Evolutionary conservation across 2,113 vertebrate genomes (phyloP).

Genomic region (Tragelaphus strepsiceros): DNA sequence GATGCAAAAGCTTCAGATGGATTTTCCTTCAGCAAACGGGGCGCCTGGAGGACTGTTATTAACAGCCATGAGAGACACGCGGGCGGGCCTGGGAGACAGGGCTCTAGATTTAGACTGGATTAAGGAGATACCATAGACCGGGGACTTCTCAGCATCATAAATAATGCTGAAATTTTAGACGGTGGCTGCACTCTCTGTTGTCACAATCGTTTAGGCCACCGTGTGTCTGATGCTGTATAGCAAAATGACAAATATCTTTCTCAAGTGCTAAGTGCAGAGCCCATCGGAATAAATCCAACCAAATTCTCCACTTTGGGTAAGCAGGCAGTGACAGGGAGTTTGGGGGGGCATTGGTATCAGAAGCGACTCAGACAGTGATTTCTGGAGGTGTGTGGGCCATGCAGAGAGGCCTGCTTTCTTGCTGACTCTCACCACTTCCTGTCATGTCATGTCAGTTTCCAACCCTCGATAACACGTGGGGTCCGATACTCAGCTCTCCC

Average conservation of each 20-base stretch:
- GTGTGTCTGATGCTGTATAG: slow-evolving; percentile 55
- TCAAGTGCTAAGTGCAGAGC: slow-evolving; percentile 37
- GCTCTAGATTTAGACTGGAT: slow-evolving; percentile 67
- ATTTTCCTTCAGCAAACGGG: slow-evolving; percentile 70
- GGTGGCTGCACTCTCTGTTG: slow-evolving; percentile 68
- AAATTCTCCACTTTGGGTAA: slow-evolving; percentile 49
- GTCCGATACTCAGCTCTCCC: background rate
- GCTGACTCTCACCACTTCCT: background rate
- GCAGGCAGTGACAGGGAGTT: background rate
- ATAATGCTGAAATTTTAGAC: slow-evolving; percentile 69
- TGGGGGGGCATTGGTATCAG: background rate
- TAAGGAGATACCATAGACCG: slow-evolving; percentile 66
- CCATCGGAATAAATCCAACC: slow-evolving; percentile 65
- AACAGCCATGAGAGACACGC: slow-evolving; percentile 70
- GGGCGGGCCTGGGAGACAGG: slow-evolving; percentile 62
- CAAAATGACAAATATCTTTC: slow-evolving; percentile 74
- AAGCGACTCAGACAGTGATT: background rate
- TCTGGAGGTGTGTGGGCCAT: rapidly evolving
- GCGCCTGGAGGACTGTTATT: slow-evolving; percentile 74
- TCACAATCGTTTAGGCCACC: slow-evolving; percentile 67
- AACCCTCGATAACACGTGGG: background rate
- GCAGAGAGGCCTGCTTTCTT: background rate
- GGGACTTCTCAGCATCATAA: slow-evolving; percentile 71
- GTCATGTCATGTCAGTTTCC: background rate
- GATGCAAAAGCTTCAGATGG: slow-evolving; percentile 71